Evolutionary conservation across 2,888 invertebrate genomes (phyloP).

Genomic region (Diploptera punctata): DNA sequence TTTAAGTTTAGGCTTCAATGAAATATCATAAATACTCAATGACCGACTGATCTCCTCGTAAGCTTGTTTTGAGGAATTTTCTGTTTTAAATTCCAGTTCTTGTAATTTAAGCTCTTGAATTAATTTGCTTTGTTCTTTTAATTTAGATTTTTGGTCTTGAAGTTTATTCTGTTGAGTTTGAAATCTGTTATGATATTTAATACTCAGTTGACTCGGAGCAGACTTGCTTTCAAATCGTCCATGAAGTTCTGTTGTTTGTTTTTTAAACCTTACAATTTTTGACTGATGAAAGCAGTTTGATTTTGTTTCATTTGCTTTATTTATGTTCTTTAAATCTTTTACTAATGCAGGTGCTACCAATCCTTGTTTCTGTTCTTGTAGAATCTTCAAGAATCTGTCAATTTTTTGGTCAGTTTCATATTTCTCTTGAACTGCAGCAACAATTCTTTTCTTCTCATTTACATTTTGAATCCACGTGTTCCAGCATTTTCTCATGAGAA

Average conservation of each 20-base stretch:
- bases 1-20: conserved; percentile 17
- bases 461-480: background rate
- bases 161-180: conserved; percentile 77
- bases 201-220: background rate
- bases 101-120: conserved; percentile 76
- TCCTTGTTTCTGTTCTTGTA: conserved; percentile 12
- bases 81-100: conserved; percentile 69
- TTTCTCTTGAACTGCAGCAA: background rate
- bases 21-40: background rate
- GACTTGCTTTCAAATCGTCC: background rate
- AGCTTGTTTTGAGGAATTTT: conserved; percentile 63
- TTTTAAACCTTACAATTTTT: background rate
- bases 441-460: background rate
- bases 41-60: conserved; percentile 61
- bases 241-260: background rate
- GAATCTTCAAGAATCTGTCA: conserved; percentile 19
- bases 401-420: conserved; percentile 14
- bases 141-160: conserved; percentile 71
- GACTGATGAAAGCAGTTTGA: background rate
- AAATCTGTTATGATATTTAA: conserved; percentile 54
- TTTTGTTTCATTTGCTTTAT: background rate
- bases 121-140: conserved; percentile 73
- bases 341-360: background rate
- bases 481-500: background rate
- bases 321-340: background rate